Conservation (phyloP, 2,113 vertebrate genomes). For the Symphodus melops region DNA sequence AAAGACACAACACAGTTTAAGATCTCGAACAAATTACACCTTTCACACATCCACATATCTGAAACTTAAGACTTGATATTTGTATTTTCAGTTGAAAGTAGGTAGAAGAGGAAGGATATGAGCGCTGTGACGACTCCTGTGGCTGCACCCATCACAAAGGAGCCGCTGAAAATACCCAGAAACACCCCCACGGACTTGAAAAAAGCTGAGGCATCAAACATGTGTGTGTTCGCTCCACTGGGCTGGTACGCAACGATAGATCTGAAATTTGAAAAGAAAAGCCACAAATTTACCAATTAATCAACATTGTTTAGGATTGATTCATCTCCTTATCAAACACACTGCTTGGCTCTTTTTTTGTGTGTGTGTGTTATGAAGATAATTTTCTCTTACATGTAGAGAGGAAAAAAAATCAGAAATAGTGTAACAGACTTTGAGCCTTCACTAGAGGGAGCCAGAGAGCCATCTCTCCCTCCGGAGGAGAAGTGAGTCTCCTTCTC, state of each 20-base stretch:
- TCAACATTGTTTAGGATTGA: not conserved
- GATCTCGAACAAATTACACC: too few relatives aligned
- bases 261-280: constrained; percentile 71
- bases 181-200: constrained; percentile 98
- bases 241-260: constrained; percentile 98
- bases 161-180: constrained; percentile 97
- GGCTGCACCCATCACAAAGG: constrained; percentile 96
- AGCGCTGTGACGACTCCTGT: constrained; percentile 96
- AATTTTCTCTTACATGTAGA: too few relatives aligned
- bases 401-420: not conserved
- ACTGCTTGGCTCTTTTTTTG: too few relatives aligned
- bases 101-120: constrained; percentile 90
- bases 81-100: not conserved
- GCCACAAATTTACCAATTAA: not conserved
- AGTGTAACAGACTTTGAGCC: not conserved
- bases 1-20: constrained; percentile 75
- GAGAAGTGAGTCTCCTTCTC: constrained; percentile 5
- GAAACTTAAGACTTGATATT: not conserved
- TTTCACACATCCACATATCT: not conserved
- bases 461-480: constrained; percentile 6
- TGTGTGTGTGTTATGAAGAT: too few relatives aligned
- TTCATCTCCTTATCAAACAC: not conserved
- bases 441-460: constrained; percentile 70
- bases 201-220: constrained; percentile 95
- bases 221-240: constrained; percentile 91